Percentiles rank a stretch among this genome's conserved stretches.
Conservation (phyloP, 92 coral and sea anemone species). For the Porites lobata region DNA sequence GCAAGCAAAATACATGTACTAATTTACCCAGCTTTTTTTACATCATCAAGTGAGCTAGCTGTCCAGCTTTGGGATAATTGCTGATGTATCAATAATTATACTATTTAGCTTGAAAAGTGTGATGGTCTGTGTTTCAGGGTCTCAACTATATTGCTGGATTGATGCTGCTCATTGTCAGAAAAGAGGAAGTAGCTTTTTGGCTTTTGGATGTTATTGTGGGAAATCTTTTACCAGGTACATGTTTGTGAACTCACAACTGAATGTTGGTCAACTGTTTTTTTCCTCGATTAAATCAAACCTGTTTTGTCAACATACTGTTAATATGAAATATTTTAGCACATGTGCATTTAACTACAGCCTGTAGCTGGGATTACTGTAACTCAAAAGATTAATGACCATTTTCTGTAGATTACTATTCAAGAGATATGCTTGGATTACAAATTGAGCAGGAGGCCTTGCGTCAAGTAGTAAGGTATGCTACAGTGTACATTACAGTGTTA, state of each 20-base stretch:
- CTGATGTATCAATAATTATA: neutral
- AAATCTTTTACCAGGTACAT: conserved; percentile 88
- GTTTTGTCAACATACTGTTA: no score
- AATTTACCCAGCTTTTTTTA: no score
- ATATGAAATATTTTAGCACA: no score
- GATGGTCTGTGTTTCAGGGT: conserved; percentile 1
- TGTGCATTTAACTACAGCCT: no score
- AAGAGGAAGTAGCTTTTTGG: conserved; percentile 96
- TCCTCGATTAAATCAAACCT: no score
- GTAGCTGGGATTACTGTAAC: no score
- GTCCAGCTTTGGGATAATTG: no score
- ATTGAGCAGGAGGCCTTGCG: conserved; percentile 94
- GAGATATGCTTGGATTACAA: conserved; percentile 90
- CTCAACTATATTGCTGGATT: conserved; percentile 92
- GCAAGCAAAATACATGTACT: no score
- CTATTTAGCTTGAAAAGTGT: neutral
- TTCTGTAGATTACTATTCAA: conserved; percentile 87
- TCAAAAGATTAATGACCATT: neutral
- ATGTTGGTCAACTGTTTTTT: no score
- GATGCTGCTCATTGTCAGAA: conserved; percentile 84
- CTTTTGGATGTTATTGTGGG: conserved; percentile 89
- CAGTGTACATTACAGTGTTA: neutral
- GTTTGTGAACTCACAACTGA: neutral
- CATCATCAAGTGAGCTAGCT: no score
- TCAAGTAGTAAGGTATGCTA: conserved; percentile 81